phyloP scores from a whole-genome alignment of 2,797 vertebrate species.

The Tachyglossus aculeatus region DNA sequence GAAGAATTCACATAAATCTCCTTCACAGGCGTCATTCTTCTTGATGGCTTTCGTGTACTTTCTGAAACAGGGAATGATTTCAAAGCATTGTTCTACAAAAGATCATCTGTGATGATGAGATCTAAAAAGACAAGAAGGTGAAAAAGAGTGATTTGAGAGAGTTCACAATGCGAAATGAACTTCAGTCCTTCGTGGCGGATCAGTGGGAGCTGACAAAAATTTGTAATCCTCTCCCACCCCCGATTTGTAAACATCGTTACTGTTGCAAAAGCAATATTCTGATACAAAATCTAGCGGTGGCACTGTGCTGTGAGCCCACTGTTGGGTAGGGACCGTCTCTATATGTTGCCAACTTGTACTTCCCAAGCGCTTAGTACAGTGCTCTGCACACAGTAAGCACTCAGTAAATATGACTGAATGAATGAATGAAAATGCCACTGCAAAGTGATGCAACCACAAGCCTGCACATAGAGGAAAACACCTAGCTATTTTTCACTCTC shows the following conservation, averaged over 20 bases:
- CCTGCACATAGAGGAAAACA: slow-evolving; percentile 54
- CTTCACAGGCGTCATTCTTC: slow-evolving; percentile 43
- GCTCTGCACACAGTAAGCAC: too few species aligned
- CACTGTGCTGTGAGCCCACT: too few species aligned
- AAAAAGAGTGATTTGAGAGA: slow-evolving; percentile 55
- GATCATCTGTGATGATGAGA: slow-evolving; percentile 44
- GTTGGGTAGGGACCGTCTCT: too few species aligned
- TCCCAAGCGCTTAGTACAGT: too few species aligned
- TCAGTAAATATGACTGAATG: too few species aligned
- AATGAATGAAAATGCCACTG: too few species aligned
- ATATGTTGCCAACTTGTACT: too few species aligned
- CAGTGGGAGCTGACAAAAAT: slow-evolving; percentile 36
- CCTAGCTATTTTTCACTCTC: slow-evolving; percentile 67
- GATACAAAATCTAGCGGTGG: slow-evolving; percentile 53
- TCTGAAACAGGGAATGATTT: slow-evolving; percentile 55
- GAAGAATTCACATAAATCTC: slow-evolving; percentile 57
- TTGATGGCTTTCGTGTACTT: slow-evolving; percentile 55
- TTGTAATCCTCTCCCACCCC: neutral
- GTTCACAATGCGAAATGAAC: slow-evolving; percentile 57
- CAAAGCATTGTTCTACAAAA: slow-evolving; percentile 53
- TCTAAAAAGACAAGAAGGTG: slow-evolving; percentile 48
- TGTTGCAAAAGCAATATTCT: slow-evolving; percentile 32
- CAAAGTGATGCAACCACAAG: slow-evolving; percentile 59
- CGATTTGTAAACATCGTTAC: slow-evolving; percentile 46
- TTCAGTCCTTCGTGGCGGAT: slow-evolving; percentile 53